These are phyloP conservation scores for Leptodactylus fuscus DNA, from an alignment of 2,113 vertebrate species.

Conservation along the genomic window DNA sequence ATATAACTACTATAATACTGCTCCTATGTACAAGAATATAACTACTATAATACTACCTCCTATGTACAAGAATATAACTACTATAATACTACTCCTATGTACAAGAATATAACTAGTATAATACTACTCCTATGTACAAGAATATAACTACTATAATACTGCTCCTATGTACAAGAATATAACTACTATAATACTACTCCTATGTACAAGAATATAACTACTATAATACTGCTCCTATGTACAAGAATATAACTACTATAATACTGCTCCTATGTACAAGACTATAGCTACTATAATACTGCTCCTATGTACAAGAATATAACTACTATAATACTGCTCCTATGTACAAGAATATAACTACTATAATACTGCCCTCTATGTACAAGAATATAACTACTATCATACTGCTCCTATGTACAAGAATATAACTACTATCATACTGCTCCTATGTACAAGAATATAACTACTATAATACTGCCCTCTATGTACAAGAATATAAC, in stretches of 20 bases:
- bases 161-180: constrained; percentile 15
- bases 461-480: constrained; percentile 18
- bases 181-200: constrained; percentile 12
- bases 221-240: constrained; percentile 10
- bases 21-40: constrained; percentile 16
- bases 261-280: constrained; percentile 6
- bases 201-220: constrained; percentile 19
- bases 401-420: not conserved
- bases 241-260: constrained; percentile 20
- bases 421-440: constrained; percentile 18
- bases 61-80: constrained; percentile 17
- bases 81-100: constrained; percentile 4
- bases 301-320: constrained; percentile 7
- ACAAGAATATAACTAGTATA: constrained; percentile 19
- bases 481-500: too few species aligned
- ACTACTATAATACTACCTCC: constrained; percentile 5
- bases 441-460: constrained; percentile 7
- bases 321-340: constrained; percentile 22
- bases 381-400: constrained; percentile 18
- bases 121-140: constrained; percentile 9
- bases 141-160: constrained; percentile 19
- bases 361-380: constrained; percentile 19
- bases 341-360: too few species aligned
- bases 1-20: constrained; percentile 12
- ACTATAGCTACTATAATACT: constrained; percentile 11